Base-by-base conservation (phyloP, 2,113 vertebrate genomes). In the Paedocypris sp. region DNA sequence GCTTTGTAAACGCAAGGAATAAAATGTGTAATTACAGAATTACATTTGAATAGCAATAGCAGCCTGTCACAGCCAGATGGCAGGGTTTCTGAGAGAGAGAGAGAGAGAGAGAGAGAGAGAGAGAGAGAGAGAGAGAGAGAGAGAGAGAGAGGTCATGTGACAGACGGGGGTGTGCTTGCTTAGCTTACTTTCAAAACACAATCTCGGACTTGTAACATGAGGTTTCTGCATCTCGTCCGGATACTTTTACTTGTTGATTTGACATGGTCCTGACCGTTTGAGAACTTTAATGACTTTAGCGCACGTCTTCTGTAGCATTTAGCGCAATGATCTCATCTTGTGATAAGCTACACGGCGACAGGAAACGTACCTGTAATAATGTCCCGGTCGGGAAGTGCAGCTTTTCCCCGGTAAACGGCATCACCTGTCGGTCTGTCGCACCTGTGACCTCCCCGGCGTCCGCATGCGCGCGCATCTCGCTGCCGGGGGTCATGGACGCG, bases 401-500 rank as follows among this genome's bases (percentile, higher is more conserved):
- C 35, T 22, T 48, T 1, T 36, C 47, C n/a, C 12, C 11, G 0
- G 13, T 35, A 28, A 12, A 50, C 15, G 48, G 47, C 67, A 67
- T 38, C 20, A 4, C 7, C 8, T 25, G 50, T 53, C 50, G 20
- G 20, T 48, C 43, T 5, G 66, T 83, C 4, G 80, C 79, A 0
- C 57, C 63, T 20, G 58, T 78, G 57, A 60, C 60, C 48, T 62
- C 39, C 20, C 67, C 77, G 2, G 72, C 52, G 23, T 59, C 66
- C 29, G 23, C 74, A 41, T 39, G 26, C 4, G 63, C 70, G 2
- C 75, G 78, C 0, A 75, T 85, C 69, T 69, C 68, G 23, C 59
- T 86, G 61, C 79, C 80, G 0, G 83, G 84, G 6, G 75, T 85
- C 43, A 86, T 86, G 84, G 85, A 87, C 67, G 47, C 75, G 0